A percentile compares a stretch with the other conserved stretches of the same genome.
Evolutionary conservation across 2,113 vertebrate species (phyloP).

Genomic region (Myrmophylax atrothorax): DNA sequence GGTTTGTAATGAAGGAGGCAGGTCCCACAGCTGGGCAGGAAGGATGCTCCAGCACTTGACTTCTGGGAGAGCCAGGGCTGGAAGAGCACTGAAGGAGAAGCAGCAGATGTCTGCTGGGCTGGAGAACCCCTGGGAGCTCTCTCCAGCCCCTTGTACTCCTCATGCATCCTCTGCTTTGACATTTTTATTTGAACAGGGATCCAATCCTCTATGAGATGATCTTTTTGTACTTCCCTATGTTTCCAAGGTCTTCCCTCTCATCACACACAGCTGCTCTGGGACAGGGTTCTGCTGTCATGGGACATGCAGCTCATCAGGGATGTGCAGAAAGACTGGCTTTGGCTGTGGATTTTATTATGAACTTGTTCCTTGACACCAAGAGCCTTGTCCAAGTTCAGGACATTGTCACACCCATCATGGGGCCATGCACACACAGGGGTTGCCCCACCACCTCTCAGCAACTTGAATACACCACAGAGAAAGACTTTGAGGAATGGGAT

Average conservation of each 20-base stretch:
- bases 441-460: neutral
- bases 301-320: fast-evolving
- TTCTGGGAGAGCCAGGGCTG: neutral
- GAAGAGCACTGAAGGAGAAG: neutral
- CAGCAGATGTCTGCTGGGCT: neutral
- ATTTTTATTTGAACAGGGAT: neutral
- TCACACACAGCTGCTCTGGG: fast-evolving
- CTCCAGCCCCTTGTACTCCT: fast-evolving
- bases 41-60: fast-evolving
- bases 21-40: neutral
- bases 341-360: neutral
- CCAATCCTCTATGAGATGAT: neutral
- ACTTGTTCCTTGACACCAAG: neutral
- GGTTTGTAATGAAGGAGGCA: neutral
- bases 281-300: fast-evolving
- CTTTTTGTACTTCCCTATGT: fast-evolving
- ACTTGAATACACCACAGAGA: neutral
- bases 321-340: neutral
- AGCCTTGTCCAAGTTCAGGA: neutral
- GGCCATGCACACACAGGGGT: neutral
- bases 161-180: fast-evolving
- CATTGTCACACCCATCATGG: fast-evolving
- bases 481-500: neutral
- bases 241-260: neutral
- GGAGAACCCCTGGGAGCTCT: fast-evolving